Evolutionary conservation across 1,140 invertebrate species (phyloP), one percentile per base, ranked within the genome.

Genomic region (Penaeus chinensis): DNA sequence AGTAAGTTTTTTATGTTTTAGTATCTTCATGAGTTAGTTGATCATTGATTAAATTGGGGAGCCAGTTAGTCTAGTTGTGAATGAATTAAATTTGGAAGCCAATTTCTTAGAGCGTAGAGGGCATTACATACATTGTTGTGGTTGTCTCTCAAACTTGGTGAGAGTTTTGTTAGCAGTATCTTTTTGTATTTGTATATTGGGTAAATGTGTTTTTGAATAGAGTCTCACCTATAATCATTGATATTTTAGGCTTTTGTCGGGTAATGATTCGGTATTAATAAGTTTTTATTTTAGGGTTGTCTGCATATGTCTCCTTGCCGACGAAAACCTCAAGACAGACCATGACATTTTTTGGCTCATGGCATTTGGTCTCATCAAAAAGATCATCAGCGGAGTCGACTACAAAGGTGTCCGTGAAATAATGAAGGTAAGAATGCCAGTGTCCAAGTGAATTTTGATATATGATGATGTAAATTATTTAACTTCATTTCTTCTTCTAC

Each of bases 371-470:
- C 93, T 99, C 7, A 96, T 99, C 69, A 94, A 95, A 90, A 95
- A 95, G 91, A 96, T 98, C 85, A 96, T 99, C 91, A 95, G 95
- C 63, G 95, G 96, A 86, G 98, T 99, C 19, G 97, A 98, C 92
- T 99, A 99, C 91, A 99, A 99, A 93, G 97, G 96, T 76, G 96
- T 98, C 2, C 93, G 97, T 90, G 96, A 97, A 93, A 96, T 98
- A 65, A 96, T 98, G 96, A 97, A 97, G 93, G 96, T 96, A 84
- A 65, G 84, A 71, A 10, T 32, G 19, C 32, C 13, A 5, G 47
- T 47, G n/a, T 24, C 8, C 37, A 24, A 0, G 20, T 63, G 37
- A 37, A 37, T 82, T 66, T 66, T 24, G 24, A 3, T 24, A 20
- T 66, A 66, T 66, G 20, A 22, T 66, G 24, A 22, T 66, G 42